Percentiles rank a stretch among this genome's conserved stretches.
Conservation (phyloP, 2,113 vertebrate genomes). For the Orientallactaga bullata region DNA sequence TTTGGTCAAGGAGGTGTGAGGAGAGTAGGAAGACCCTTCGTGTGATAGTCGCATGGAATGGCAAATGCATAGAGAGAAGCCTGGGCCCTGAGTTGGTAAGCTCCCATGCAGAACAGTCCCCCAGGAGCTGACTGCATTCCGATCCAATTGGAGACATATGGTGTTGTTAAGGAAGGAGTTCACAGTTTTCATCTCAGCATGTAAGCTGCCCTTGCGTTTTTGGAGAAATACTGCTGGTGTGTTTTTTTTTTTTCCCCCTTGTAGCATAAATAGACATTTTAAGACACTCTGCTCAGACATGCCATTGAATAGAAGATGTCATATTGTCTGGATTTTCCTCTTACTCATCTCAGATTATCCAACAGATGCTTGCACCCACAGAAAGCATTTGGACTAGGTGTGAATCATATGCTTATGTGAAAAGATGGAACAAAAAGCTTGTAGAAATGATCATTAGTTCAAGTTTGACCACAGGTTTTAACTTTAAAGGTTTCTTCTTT, state of each 20-base stretch:
- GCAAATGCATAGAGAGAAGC: background rate
- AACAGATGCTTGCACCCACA: background rate
- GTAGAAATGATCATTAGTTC: constrained; percentile 1
- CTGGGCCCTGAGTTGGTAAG: background rate
- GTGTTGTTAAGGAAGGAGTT: constrained; percentile 75
- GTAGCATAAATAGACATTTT: constrained; percentile 66
- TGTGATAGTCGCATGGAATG: background rate
- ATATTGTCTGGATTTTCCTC: background rate
- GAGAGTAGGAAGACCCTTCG: background rate
- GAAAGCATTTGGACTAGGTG: constrained; percentile 61
- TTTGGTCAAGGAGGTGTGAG: background rate
- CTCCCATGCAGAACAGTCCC: background rate
- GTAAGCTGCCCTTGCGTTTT: constrained; percentile 73
- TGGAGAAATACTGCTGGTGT: constrained; percentile 57
- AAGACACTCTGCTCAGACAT: constrained; percentile 45
- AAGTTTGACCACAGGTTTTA: constrained; percentile 53
- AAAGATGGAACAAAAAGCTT: background rate
- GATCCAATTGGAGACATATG: constrained; percentile 77
- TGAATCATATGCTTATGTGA: background rate
- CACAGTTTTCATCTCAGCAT: constrained; percentile 81
- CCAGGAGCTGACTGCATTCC: constrained; percentile 45
- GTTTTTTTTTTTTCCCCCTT: background rate
- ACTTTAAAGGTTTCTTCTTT: constrained; percentile 42
- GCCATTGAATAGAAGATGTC: background rate
- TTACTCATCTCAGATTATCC: background rate